These are phyloP conservation scores for Notothenia coriiceps DNA, from an alignment of 2,113 vertebrate genomes.

Conservation along the genomic window DNA sequence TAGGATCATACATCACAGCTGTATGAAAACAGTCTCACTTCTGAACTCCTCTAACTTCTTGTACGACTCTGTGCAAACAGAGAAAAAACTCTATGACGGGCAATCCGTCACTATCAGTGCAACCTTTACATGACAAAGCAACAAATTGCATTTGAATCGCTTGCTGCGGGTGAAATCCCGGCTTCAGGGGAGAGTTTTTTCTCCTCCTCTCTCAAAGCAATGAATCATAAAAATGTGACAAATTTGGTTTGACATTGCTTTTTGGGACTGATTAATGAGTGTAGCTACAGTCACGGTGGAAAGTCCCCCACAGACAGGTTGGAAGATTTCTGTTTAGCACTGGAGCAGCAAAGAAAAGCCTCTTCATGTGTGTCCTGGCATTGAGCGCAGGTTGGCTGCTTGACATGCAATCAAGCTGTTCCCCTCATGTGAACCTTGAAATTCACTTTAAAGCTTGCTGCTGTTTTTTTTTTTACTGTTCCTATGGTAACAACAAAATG, in stretches of 20 bases:
- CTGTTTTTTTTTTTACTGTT: conserved; percentile 7
- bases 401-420: conserved; percentile 56
- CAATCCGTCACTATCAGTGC: conserved; percentile 75
- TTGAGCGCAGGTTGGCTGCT: conserved; percentile 40
- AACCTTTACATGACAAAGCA: conserved; percentile 79
- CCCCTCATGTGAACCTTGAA: conserved; percentile 62
- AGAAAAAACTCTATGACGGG: conserved; percentile 55
- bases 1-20: conserved; percentile 49
- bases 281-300: conserved; percentile 76
- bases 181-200: conserved; percentile 72
- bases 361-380: conserved; percentile 76
- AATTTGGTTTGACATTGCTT: conserved; percentile 80
- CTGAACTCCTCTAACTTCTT: conserved; percentile 36
- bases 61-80: conserved; percentile 54
- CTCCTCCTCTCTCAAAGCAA: conserved; percentile 63
- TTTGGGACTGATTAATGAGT: conserved; percentile 84
- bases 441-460: conserved; percentile 39
- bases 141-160: conserved; percentile 81
- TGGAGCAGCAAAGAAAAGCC: conserved; percentile 66
- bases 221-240: conserved; percentile 84
- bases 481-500: conserved; percentile 20
- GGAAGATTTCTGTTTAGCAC: conserved; percentile 68
- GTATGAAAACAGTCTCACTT: conserved; percentile 25
- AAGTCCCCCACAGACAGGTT: conserved; percentile 82
- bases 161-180: conserved; percentile 81